A percentile compares a stretch with the other conserved stretches of the same genome.
These are phyloP conservation scores for Semicossyphus pulcher DNA, from an alignment of 2,113 vertebrate genomes.

Conservation along the genomic window DNA sequence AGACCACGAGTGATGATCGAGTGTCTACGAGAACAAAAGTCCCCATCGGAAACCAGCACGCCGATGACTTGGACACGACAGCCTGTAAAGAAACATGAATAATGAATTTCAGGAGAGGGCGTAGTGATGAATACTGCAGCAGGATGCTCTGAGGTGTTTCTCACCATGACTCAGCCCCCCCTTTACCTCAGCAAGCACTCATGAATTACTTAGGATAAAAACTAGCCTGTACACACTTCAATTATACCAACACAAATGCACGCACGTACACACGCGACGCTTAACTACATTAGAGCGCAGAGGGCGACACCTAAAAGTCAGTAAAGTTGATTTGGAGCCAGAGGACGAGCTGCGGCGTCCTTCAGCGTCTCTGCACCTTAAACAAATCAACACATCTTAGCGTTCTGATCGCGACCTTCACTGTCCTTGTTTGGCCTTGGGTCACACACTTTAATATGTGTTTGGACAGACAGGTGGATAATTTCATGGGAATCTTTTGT, in stretches of 20 bases:
- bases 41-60: not conserved
- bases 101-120: conserved; percentile 24
- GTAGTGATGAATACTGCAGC: conserved; percentile 46
- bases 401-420: conserved; percentile 24
- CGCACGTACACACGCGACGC: conserved; percentile 1
- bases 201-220: conserved; percentile 48
- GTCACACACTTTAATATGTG: not conserved
- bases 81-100: conserved; percentile 40
- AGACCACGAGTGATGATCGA: conserved; percentile 24
- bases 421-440: conserved; percentile 43
- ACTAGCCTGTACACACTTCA: not conserved
- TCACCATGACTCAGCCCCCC: not conserved
- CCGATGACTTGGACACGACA: conserved; percentile 4
- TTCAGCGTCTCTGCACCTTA: conserved; percentile 42
- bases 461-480: conserved; percentile 1
- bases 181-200: conserved; percentile 37
- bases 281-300: conserved; percentile 57
- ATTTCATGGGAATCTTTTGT: too few relatives aligned
- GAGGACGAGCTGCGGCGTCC: conserved; percentile 45
- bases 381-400: conserved; percentile 59
- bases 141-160: conserved; percentile 20
- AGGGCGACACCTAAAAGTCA: conserved; percentile 56
- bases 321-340: conserved; percentile 58
- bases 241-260: conserved; percentile 3
- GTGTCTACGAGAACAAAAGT: conserved; percentile 5